phyloP scores from a whole-genome alignment of 2,888 invertebrate species.

The Thymelicus acteon region DNA sequence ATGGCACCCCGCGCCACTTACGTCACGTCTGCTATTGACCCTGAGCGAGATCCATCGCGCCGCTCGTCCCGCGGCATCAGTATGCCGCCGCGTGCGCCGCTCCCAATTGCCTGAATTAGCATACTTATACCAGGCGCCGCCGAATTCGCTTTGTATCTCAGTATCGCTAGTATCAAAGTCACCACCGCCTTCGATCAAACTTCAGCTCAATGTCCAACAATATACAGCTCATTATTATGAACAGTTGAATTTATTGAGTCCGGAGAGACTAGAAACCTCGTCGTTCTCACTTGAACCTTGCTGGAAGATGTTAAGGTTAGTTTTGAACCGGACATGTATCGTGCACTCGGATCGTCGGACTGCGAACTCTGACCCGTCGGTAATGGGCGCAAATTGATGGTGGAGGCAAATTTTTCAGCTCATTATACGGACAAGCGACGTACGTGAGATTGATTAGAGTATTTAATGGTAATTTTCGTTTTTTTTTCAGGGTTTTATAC shows the following conservation, averaged over 20 bases:
- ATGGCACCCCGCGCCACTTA: neutral
- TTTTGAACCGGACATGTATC: conserved; percentile 50
- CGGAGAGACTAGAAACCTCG: neutral
- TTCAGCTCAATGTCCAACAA: conserved; percentile 43
- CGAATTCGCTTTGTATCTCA: conserved; percentile 69
- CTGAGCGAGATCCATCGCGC: conserved; percentile 14
- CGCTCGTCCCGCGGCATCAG: conserved; percentile 51
- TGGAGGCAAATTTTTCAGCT: conserved; percentile 65
- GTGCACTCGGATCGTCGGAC: conserved; percentile 52
- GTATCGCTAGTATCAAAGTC: conserved; percentile 65
- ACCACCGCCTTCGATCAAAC: conserved; percentile 53
- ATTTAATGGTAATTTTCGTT: neutral
- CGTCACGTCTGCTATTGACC: conserved; percentile 32
- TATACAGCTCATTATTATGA: conserved; percentile 6
- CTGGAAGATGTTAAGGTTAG: conserved; percentile 38
- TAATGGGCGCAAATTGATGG: conserved; percentile 74
- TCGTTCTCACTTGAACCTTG: conserved; percentile 45
- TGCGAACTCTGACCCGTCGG: conserved; percentile 67
- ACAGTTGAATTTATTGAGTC: neutral
- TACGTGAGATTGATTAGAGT: conserved; percentile 39
- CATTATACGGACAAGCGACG: conserved; percentile 56
- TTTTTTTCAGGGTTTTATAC: too few relatives aligned
- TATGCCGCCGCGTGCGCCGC: conserved; percentile 48
- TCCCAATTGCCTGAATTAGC: conserved; percentile 76
- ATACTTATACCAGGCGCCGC: conserved; percentile 72